Conservation (phyloP, 2,113 vertebrate species). For the Cynocephalus volans region DNA sequence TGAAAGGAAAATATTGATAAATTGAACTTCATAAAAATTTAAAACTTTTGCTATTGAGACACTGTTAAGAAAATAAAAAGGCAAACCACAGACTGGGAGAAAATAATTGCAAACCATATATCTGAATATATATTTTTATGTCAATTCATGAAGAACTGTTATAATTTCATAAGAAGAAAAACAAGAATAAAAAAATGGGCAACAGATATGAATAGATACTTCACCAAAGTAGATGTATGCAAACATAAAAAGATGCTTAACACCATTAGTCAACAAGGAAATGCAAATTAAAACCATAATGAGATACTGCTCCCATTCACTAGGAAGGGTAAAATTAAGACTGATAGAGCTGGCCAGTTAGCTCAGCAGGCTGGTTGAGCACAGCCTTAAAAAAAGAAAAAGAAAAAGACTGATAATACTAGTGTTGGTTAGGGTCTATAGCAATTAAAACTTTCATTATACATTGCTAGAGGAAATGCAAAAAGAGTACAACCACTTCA, state of each 20-base stretch:
- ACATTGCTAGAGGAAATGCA: background rate
- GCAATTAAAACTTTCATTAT: background rate
- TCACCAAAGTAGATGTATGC: background rate
- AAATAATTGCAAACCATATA: slow-evolving; percentile 39
- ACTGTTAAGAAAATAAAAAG: background rate
- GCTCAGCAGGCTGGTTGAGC: too few relatives aligned
- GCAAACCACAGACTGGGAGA: background rate
- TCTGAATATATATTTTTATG: slow-evolving; percentile 39
- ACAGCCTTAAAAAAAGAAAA: too few relatives aligned
- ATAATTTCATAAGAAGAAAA: slow-evolving; percentile 21
- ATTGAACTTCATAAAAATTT: slow-evolving; percentile 25
- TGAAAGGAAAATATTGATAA: slow-evolving; percentile 34
- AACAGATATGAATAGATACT: background rate
- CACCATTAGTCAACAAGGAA: background rate
- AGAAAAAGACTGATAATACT: background rate
- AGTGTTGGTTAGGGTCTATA: background rate
- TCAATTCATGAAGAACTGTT: slow-evolving; percentile 18
- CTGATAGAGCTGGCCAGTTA: too few relatives aligned
- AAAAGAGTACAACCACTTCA: background rate
- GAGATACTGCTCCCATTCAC: background rate
- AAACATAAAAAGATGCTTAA: background rate
- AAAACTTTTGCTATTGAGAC: slow-evolving; percentile 26
- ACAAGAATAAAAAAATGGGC: slow-evolving; percentile 1
- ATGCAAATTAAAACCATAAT: background rate
- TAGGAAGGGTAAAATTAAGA: background rate